Evolutionary conservation across 2,888 invertebrate genomes (phyloP), one percentile per base, ranked within the genome.

Genomic region (Hirtodrosophila histrioides): DNA sequence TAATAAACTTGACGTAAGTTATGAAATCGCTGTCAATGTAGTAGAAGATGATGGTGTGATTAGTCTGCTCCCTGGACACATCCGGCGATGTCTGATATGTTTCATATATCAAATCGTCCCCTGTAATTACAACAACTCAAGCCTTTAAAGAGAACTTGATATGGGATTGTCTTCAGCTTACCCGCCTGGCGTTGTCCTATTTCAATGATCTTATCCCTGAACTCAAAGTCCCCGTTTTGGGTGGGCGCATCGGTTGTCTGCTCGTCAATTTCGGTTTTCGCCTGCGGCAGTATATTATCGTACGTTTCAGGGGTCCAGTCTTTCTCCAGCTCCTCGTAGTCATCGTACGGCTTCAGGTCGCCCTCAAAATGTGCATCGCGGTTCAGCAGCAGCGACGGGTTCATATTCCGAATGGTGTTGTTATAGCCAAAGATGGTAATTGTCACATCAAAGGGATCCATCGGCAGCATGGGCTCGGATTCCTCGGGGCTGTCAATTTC

Each of bases 351-450:
- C 23, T 65, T 46, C 43, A 89, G 44, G 5, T 56, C 8, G n/a
- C 90, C 90, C 57, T 82, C 66, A 33, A 75, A 88, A 23, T 81
- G 76, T 29, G 73, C 78, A 63, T 87, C 84, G 7, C 81, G 66
- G 56, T 88, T 84, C 0, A 91, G 57, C 48, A 90, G 51, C 27
- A 81, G 57, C 0, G 76, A 71, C 5, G 88, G 78, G 70, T 80
- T 75, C 6, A 85, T 51, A 57, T 86, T 75, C 8, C 61, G 5
- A 24, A 74, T 43, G 7, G 78, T 88, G 0, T 82, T 65, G 49
- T 89, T 88, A 4, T 78, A 83, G 10, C 91, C 91, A 65, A 75
- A 91, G 12, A 91, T 87, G 17, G 70, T 78, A 55, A 91, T 88
- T 3, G 69, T 53, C 29, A 91, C 82, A 64, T 85, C 81, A 49